A percentile compares a stretch with the other conserved stretches of the same genome.
phyloP scores from a whole-genome alignment of 2,888 invertebrate genomes.

The Eustalomyia histrio region DNA sequence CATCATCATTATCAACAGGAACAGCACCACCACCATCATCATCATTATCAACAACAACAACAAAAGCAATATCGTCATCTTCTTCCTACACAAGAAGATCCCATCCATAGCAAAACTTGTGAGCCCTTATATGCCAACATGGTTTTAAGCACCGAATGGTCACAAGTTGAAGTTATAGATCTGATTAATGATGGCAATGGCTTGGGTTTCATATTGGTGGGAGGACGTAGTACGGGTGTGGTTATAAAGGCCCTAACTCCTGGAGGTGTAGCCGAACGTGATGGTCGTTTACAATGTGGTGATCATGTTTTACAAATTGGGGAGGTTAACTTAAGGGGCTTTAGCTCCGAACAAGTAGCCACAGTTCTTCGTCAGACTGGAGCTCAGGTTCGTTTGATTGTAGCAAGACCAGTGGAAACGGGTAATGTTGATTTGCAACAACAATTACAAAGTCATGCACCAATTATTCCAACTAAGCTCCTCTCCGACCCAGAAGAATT shows the following conservation, averaged over 20 bases:
- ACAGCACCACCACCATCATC: conserved; percentile 25
- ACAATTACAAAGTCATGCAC: conserved; percentile 85
- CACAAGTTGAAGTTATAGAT: conserved; percentile 99
- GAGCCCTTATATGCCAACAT: conserved; percentile 76
- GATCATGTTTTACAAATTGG: conserved; percentile 98
- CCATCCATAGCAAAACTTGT: background rate
- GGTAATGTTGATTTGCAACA: conserved; percentile 86
- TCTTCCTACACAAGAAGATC: conserved; percentile 13
- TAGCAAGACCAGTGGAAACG: conserved; percentile 94
- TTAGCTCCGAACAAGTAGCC: conserved; percentile 97
- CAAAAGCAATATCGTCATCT: conserved; percentile 2
- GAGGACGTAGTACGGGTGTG: conserved; percentile 98
- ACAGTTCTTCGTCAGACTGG: conserved; percentile 86
- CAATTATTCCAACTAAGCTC: conserved; percentile 94
- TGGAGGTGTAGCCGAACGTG: conserved; percentile 97
- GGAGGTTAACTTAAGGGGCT: conserved; percentile 95
- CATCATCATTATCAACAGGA: conserved; percentile 37
- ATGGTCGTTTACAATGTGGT: conserved; percentile 96
- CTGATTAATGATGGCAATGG: conserved; percentile 98
- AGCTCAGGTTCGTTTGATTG: conserved; percentile 89
- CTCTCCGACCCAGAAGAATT: conserved; percentile 94
- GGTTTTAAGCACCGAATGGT: conserved; percentile 99
- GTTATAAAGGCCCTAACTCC: conserved; percentile 98
- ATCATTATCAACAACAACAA: conserved; percentile 30
- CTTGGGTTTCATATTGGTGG: conserved; percentile 98